phyloP scores from a whole-genome alignment of 2,797 vertebrate genomes.

The Diceros bicornis region DNA sequence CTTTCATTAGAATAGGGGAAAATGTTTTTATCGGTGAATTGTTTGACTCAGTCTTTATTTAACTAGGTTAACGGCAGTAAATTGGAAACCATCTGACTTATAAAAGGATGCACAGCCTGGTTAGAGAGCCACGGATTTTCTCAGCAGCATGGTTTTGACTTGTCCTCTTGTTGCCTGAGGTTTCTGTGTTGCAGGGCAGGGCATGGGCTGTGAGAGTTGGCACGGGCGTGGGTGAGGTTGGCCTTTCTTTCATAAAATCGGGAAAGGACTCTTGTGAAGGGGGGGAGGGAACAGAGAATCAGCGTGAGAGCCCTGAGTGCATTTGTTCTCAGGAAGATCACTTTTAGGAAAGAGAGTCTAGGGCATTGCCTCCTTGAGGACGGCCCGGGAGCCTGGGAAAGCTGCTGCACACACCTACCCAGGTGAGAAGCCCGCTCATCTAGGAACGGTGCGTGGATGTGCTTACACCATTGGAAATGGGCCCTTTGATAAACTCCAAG shows the following conservation, averaged over 20 bases:
- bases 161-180: background rate
- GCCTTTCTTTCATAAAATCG: background rate
- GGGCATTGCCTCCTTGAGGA: background rate
- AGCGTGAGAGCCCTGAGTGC: background rate
- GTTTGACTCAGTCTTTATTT: conserved; percentile 46
- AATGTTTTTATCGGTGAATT: background rate
- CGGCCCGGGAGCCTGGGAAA: background rate
- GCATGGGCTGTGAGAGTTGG: background rate
- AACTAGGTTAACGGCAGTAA: conserved; percentile 24
- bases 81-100: background rate
- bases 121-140: background rate
- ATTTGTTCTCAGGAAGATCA: conserved; percentile 45
- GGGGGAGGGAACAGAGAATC: background rate
- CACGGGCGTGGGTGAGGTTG: background rate
- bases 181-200: background rate
- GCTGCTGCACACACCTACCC: background rate
- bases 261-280: background rate
- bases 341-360: background rate
- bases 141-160: background rate
- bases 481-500: conserved; percentile 22
- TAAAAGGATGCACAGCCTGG: background rate
- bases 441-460: background rate
- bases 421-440: background rate
- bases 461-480: background rate
- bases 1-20: background rate